These are phyloP conservation scores for Gastrophysa polygoni DNA, from an alignment of 2,888 invertebrate species.

Conservation along the genomic window DNA sequence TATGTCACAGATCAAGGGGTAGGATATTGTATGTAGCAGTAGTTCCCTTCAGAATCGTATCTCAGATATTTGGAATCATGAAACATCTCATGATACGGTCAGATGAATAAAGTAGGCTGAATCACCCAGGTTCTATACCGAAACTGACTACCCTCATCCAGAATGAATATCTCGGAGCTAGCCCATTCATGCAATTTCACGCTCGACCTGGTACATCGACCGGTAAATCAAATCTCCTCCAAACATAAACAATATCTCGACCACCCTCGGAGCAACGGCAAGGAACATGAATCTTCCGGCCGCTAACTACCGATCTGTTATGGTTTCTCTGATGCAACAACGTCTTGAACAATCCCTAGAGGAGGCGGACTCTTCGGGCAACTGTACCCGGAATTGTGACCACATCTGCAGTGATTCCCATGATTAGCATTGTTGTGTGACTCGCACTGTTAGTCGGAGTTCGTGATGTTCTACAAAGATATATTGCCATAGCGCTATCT, in stretches of 20 bases:
- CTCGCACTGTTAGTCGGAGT: neutral
- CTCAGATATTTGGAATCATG: too few relatives aligned
- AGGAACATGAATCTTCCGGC: slow-evolving; percentile 31
- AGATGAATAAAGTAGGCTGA: too few relatives aligned
- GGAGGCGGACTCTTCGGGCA: neutral
- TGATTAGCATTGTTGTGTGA: neutral
- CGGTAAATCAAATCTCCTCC: slow-evolving; percentile 21
- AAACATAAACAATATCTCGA: slow-evolving; percentile 23
- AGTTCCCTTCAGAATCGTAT: too few relatives aligned
- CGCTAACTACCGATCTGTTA: slow-evolving; percentile 41
- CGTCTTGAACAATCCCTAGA: neutral
- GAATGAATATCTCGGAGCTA: neutral
- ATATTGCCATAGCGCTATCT: too few relatives aligned
- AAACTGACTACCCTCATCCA: neutral
- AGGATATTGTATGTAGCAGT: too few relatives aligned
- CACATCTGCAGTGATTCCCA: neutral
- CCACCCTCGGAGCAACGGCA: slow-evolving; percentile 9
- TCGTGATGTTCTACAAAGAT: neutral
- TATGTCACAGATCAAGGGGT: too few relatives aligned
- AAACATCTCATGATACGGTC: too few relatives aligned
- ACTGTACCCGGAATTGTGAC: neutral
- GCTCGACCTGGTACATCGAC: slow-evolving; percentile 1
- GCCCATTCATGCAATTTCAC: neutral
- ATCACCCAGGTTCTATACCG: too few relatives aligned
- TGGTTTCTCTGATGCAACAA: slow-evolving; percentile 32